These are phyloP conservation scores for Zootoca vivipara DNA, from an alignment of 2,113 vertebrate genomes.

Conservation along the genomic window DNA sequence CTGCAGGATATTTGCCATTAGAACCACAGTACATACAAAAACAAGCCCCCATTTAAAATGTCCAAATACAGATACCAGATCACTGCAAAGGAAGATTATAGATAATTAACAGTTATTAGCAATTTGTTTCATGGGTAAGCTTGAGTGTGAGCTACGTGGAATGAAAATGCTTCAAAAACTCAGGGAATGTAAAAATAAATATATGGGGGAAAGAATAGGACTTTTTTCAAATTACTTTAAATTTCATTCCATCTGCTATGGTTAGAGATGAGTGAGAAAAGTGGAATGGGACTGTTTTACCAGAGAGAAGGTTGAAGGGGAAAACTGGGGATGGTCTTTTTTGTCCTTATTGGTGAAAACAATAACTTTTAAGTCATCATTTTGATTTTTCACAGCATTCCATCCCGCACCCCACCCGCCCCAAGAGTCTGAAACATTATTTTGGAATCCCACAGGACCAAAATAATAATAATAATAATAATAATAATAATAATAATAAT, in stretches of 20 bases:
- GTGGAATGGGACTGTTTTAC: conserved; percentile 31
- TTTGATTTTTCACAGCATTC: conserved; percentile 47
- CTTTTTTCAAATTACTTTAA: not conserved
- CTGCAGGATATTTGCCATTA: not conserved
- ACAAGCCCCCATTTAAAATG: not conserved
- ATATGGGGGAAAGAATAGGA: conserved; percentile 7
- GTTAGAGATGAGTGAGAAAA: conserved; percentile 38
- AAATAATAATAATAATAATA: conserved; percentile 30
- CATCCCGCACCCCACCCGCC: conserved; percentile 20
- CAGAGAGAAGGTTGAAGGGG: conserved; percentile 26
- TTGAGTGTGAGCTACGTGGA: not conserved
- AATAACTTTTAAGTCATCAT: conserved; percentile 51
- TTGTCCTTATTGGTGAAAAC: conserved; percentile 30
- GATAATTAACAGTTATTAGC: not conserved
- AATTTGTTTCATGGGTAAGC: not conserved
- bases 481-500: conserved; percentile 27
- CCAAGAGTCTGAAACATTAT: not conserved
- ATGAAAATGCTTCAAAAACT: not conserved
- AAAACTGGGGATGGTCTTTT: conserved; percentile 1
- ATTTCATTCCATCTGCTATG: conserved; percentile 41
- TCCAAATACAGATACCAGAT: not conserved
- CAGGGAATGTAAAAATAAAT: conserved; percentile 9
- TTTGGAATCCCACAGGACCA: too few species aligned
- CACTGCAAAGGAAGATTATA: not conserved
- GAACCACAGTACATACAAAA: not conserved